Percentiles rank a stretch among this genome's conserved stretches.
Conservation (phyloP, 2,888 invertebrate species). For the Nomada hirtipes region DNA sequence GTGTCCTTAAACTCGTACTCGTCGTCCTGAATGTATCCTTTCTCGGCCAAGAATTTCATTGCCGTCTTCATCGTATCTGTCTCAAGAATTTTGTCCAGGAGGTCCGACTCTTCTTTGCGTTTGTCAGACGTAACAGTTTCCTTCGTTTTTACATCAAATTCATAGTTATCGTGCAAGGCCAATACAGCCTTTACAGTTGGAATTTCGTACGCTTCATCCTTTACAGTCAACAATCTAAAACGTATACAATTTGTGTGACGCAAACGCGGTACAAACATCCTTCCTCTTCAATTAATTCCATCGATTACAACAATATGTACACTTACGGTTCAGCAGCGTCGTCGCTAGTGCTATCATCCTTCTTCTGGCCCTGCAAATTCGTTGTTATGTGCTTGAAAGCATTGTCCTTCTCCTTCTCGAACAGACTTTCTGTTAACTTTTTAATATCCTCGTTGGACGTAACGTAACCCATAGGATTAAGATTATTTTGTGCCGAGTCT, state of each 20-base stretch:
- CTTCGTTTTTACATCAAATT: conserved; percentile 89
- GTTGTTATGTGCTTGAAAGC: conserved; percentile 89
- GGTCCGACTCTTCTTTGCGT: conserved; percentile 90
- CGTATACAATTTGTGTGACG: background rate
- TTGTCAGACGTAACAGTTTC: conserved; percentile 91
- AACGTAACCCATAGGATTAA: conserved; percentile 79
- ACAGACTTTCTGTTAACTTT: conserved; percentile 89
- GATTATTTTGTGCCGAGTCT: conserved; percentile 59
- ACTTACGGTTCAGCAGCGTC: conserved; percentile 92
- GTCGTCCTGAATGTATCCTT: conserved; percentile 84
- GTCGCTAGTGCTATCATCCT: conserved; percentile 89
- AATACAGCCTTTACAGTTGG: conserved; percentile 90
- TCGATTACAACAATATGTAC: background rate
- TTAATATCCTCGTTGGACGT: conserved; percentile 88
- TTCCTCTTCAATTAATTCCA: background rate
- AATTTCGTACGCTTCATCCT: conserved; percentile 88
- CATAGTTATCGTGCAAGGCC: conserved; percentile 93
- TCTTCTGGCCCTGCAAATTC: conserved; percentile 91
- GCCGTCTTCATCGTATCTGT: conserved; percentile 91
- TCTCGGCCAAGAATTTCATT: conserved; percentile 88
- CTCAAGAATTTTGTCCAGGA: conserved; percentile 91
- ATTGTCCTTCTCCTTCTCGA: conserved; percentile 90
- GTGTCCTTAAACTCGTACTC: conserved; percentile 88
- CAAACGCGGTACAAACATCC: no score
- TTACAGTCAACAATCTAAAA: conserved; percentile 88